A percentile compares a stretch with the other conserved stretches of the same genome.
These are phyloP conservation scores for Passer montanus DNA, from an alignment of 2,113 vertebrate species.

Conservation along the genomic window DNA sequence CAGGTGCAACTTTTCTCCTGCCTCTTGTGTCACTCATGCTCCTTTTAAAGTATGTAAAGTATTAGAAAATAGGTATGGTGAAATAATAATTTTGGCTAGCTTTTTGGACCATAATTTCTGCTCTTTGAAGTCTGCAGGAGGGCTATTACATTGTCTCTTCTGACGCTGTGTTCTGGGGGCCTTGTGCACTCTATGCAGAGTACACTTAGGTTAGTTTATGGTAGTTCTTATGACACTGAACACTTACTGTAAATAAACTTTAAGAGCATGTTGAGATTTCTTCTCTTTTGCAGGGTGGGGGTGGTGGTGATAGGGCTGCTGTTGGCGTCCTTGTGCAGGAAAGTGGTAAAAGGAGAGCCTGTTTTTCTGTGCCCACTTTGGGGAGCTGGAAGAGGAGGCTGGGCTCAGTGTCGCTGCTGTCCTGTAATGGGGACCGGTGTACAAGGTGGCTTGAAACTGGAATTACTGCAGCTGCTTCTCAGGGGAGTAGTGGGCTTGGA, in stretches of 20 bases:
- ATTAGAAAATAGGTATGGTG: background rate
- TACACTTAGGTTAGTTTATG: background rate
- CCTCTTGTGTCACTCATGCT: background rate
- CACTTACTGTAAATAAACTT: background rate
- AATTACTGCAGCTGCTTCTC: background rate
- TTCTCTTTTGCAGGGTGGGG: accelerated
- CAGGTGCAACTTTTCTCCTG: background rate
- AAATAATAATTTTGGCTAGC: background rate
- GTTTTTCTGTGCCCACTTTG: background rate
- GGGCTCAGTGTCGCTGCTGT: background rate
- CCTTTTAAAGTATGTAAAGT: background rate
- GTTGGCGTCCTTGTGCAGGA: background rate
- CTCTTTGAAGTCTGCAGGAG: background rate
- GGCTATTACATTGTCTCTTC: background rate
- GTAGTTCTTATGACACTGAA: background rate
- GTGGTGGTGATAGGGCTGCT: background rate
- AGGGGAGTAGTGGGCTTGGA: background rate
- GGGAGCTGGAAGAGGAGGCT: background rate
- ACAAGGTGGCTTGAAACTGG: background rate
- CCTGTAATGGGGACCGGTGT: background rate
- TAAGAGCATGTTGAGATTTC: accelerated
- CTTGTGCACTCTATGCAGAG: background rate
- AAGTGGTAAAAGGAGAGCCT: background rate
- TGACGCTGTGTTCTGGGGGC: background rate
- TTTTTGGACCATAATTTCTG: background rate